Conservation (phyloP, 2,113 vertebrate genomes). For the Leuciscus idus region DNA sequence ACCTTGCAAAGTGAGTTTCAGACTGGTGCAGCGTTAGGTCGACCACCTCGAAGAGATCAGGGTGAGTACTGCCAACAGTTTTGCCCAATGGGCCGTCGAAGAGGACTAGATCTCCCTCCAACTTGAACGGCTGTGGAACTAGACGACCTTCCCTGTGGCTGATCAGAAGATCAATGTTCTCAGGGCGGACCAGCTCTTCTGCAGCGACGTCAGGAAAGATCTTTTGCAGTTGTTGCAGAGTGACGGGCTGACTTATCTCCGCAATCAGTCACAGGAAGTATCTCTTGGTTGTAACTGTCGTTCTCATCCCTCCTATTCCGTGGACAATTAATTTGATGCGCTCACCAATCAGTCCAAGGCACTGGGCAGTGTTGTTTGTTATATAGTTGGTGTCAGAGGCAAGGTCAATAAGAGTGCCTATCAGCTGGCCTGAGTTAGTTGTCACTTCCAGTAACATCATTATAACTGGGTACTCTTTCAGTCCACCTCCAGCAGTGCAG, state of each 20-base stretch:
- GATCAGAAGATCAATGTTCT: slow-evolving; percentile 28
- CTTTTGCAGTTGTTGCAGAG: slow-evolving; percentile 21
- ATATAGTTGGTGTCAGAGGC: slow-evolving; percentile 49
- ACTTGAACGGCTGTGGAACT: slow-evolving; percentile 23
- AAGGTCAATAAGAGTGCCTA: slow-evolving; percentile 43
- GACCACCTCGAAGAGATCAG: too few species aligned
- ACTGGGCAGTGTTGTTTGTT: slow-evolving; percentile 8
- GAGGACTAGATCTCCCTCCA: neutral
- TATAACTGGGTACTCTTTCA: slow-evolving; percentile 30
- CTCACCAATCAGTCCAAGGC: slow-evolving; percentile 30
- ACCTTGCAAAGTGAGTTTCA: too few species aligned
- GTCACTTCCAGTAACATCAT: slow-evolving; percentile 45
- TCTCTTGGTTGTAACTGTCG: slow-evolving; percentile 1
- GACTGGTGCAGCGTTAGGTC: too few species aligned
- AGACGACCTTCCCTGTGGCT: slow-evolving; percentile 28
- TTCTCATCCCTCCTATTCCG: slow-evolving; percentile 27
- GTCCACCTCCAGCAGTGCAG: slow-evolving; percentile 5
- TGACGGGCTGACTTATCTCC: slow-evolving; percentile 29
- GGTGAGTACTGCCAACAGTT: too few species aligned
- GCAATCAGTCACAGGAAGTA: slow-evolving; percentile 31
- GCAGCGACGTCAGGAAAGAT: slow-evolving; percentile 24
- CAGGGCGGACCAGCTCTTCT: slow-evolving; percentile 29
- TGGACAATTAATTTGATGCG: slow-evolving; percentile 14
- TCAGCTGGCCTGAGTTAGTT: slow-evolving; percentile 33
- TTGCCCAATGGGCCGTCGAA: too few species aligned